phyloP scores from a whole-genome alignment of 2,113 vertebrate species.

The Carlito syrichta region DNA sequence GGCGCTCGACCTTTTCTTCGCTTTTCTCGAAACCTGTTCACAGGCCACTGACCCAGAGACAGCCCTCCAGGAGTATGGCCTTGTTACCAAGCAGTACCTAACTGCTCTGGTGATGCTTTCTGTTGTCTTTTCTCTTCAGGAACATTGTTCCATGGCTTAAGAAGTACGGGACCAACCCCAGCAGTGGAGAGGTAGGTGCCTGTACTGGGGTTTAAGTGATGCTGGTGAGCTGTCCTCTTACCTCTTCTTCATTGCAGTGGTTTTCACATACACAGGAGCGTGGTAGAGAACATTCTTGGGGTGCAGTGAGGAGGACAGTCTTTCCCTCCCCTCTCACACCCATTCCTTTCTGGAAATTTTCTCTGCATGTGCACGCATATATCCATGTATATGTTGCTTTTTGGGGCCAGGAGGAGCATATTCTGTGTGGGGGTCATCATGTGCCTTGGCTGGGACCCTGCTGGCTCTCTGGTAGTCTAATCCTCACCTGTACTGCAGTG shows the following conservation, averaged over 20 bases:
- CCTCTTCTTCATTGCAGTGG: not conserved
- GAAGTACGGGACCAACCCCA: constrained; percentile 95
- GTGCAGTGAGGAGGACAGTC: not conserved
- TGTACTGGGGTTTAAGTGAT: not conserved
- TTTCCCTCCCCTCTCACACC: no score
- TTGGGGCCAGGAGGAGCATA: not conserved
- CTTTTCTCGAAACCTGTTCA: accelerated
- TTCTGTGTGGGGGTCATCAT: not conserved
- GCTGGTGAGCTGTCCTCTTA: accelerated
- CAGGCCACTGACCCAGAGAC: not conserved
- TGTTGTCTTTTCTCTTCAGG: constrained; percentile 79
- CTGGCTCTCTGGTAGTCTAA: not conserved
- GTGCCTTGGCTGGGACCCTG: not conserved
- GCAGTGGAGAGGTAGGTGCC: constrained; percentile 92
- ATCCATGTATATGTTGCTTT: not conserved
- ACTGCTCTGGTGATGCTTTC: accelerated
- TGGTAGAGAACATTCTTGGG: not conserved
- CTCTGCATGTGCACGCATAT: accelerated
- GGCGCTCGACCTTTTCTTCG: no score
- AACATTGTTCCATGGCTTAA: constrained; percentile 98
- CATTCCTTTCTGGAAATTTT: not conserved
- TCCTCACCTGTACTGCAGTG: not conserved
- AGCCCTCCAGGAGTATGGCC: not conserved
- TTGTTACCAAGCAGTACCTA: accelerated
- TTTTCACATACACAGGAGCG: accelerated